These are phyloP conservation scores for Sylvietta virens DNA, from an alignment of 2,113 vertebrate species.

Conservation along the genomic window DNA sequence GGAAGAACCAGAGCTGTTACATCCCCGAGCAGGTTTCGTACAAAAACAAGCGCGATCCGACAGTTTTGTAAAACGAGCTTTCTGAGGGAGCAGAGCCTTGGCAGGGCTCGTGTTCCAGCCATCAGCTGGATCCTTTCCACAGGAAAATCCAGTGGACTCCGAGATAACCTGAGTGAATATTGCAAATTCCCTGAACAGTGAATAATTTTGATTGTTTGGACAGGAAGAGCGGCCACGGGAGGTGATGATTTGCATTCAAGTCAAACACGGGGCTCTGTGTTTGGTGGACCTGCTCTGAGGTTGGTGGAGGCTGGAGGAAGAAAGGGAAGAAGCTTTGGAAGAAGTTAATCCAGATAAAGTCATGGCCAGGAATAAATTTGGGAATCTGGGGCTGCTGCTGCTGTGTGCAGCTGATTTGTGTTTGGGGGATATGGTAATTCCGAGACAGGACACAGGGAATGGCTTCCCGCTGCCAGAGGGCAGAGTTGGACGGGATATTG, in stretches of 20 bases:
- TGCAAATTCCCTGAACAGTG: accelerated
- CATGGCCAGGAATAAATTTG: accelerated
- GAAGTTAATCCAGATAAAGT: neutral
- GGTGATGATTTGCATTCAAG: accelerated
- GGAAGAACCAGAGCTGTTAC: neutral
- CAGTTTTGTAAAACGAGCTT: neutral
- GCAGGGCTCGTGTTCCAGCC: neutral
- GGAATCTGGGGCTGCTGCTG: neutral
- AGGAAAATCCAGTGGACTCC: neutral
- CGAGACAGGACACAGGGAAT: neutral
- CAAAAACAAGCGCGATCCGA: neutral
- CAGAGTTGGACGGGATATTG: neutral
- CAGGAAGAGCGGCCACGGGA: neutral
- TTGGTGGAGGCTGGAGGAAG: no score
- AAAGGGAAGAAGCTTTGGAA: neutral
- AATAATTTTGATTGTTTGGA: accelerated
- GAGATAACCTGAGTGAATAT: neutral
- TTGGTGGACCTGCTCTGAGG: neutral
- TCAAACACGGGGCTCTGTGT: neutral
- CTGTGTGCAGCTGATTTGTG: neutral
- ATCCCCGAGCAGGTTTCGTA: accelerated
- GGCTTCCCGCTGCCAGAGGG: neutral
- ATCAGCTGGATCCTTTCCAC: neutral
- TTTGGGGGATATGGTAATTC: neutral
- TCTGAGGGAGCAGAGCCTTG: neutral